Evolutionary conservation across 2,113 vertebrate species (phyloP).

Genomic region (Elgaria multicarinata): DNA sequence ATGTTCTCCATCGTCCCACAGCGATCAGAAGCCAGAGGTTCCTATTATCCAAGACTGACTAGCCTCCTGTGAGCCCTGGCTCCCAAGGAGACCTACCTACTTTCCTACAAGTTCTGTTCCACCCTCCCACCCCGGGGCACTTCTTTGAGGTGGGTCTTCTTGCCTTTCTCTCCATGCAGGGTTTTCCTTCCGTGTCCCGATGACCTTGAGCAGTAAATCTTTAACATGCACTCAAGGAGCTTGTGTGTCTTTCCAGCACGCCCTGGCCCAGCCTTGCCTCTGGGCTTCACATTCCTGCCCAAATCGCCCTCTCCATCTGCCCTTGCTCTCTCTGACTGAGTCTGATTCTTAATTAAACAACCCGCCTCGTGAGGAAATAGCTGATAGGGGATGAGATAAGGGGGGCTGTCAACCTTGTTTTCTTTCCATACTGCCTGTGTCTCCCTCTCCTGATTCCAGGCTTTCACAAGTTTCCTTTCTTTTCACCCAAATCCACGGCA

Average conservation of each 20-base stretch:
- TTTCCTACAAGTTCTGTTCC: not conserved
- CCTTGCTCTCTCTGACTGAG: conserved; percentile 63
- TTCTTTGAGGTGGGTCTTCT: not conserved
- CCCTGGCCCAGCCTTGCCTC: not conserved
- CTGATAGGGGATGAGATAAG: conserved; percentile 73
- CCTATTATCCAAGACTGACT: no score
- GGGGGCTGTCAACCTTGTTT: conserved; percentile 27
- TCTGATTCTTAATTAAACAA: conserved; percentile 70
- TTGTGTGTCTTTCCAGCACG: not conserved
- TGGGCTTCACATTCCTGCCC: conserved; percentile 24
- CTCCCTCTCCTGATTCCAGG: not conserved
- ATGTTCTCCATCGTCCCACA: no score
- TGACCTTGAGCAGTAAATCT: not conserved
- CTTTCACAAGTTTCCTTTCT: fast-evolving
- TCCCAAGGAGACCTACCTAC: not conserved
- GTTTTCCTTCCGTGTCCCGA: not conserved
- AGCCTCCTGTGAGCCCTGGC: not conserved
- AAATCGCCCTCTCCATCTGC: conserved; percentile 30
- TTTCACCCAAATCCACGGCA: not conserved
- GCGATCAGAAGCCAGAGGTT: no score
- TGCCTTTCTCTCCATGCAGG: not conserved
- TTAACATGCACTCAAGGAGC: not conserved
- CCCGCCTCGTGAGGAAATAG: conserved; percentile 63
- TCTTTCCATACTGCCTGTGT: conserved; percentile 38
- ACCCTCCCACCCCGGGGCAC: no score